Evolutionary conservation across 2,888 invertebrate species (phyloP).

Genomic region (Agonopterix subpropinquella): DNA sequence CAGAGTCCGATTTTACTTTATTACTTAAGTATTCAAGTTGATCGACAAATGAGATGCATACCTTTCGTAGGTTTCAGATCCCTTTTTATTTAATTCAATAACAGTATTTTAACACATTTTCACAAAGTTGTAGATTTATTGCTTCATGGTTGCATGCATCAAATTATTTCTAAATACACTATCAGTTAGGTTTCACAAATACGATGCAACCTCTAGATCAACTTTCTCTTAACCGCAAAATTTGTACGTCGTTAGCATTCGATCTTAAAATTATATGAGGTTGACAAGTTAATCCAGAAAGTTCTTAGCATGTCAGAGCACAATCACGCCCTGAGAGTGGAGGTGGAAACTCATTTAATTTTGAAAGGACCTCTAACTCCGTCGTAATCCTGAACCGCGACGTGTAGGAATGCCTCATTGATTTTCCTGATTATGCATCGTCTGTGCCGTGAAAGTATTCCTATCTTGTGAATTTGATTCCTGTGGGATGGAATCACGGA

Average conservation of each 20-base stretch:
- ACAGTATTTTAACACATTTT: no score
- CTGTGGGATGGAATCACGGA: conserved; percentile 17
- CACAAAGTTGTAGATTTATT: no score
- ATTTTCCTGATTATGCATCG: conserved; percentile 49
- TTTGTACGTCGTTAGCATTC: no score
- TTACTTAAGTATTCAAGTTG: neutral
- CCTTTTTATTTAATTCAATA: no score
- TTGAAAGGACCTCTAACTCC: conserved; percentile 39
- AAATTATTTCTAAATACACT: no score
- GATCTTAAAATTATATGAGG: no score
- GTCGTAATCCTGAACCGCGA: conserved; percentile 31
- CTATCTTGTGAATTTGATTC: conserved; percentile 48
- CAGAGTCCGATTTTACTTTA: conserved; percentile 26
- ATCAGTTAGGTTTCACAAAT: no score
- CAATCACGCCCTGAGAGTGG: conserved; percentile 26
- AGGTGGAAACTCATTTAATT: conserved; percentile 34
- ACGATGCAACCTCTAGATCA: no score
- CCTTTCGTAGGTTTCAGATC: no score
- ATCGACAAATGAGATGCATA: neutral
- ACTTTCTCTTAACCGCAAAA: no score
- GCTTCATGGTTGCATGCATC: no score
- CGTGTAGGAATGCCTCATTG: conserved; percentile 59
- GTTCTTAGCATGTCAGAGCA: conserved; percentile 1
- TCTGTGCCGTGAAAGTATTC: conserved; percentile 57
- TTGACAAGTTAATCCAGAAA: neutral